These are phyloP conservation scores for Parnassius mnemosyne DNA, from an alignment of 2,888 invertebrate species.

Conservation along the genomic window DNA sequence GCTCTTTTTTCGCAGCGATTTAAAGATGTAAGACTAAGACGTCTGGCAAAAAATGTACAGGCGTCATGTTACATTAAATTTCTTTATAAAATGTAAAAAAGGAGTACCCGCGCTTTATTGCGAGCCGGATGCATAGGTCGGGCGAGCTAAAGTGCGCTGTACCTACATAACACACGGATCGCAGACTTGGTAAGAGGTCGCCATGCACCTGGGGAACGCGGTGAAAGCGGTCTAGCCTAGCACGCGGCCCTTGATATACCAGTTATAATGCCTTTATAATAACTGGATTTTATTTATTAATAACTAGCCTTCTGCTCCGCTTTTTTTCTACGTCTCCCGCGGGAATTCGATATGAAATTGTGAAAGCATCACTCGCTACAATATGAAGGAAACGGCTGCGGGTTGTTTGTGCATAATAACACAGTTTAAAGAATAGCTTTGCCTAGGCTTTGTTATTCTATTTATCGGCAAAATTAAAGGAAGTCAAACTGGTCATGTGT, in stretches of 20 bases:
- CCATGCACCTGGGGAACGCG: constrained; percentile 33
- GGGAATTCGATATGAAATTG: constrained; percentile 27
- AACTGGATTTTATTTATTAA: constrained; percentile 44
- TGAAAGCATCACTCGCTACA: constrained; percentile 22
- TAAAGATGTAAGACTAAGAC: constrained; percentile 6
- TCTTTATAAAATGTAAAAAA: constrained; percentile 26
- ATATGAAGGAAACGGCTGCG: constrained; percentile 25
- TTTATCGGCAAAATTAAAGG: constrained; percentile 11
- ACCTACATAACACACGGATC: constrained; percentile 9
- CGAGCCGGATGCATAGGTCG: constrained; percentile 27
- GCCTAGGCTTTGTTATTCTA: constrained; percentile 21
- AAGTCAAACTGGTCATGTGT: constrained; percentile 17
- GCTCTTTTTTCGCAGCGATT: constrained; percentile 9
- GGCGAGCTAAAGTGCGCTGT: constrained; percentile 10
- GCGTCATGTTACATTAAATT: constrained; percentile 27
- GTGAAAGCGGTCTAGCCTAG: constrained; percentile 34
- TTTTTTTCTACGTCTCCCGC: constrained; percentile 29
- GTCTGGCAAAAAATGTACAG: constrained; percentile 16
- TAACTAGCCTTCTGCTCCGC: constrained; percentile 39
- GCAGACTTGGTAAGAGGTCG: constrained; percentile 15
- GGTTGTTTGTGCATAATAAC: constrained; percentile 21
- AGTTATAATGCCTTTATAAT: constrained; percentile 34
- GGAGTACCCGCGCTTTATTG: constrained; percentile 23
- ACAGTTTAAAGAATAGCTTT: background rate
- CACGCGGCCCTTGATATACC: constrained; percentile 33